phyloP scores from a whole-genome alignment of 1,140 invertebrate genomes.

The Bombus breviceps region DNA sequence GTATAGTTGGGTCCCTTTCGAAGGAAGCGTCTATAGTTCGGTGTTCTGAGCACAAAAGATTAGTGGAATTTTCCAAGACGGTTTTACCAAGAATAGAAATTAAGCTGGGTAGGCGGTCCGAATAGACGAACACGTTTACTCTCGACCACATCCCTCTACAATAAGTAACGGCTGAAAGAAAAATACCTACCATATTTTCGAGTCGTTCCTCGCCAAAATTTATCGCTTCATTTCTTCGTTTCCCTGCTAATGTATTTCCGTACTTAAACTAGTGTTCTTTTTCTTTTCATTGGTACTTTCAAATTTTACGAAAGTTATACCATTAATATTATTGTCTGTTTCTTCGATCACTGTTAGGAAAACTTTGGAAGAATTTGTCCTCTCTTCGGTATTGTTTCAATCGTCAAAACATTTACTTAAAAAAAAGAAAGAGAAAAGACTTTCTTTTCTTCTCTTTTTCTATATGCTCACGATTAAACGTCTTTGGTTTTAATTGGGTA shows the following conservation, averaged over 20 bases:
- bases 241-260: no score
- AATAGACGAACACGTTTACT: neutral
- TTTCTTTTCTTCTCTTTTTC: neutral
- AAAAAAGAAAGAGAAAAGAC: no score
- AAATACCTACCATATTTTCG: neutral
- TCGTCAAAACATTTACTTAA: no score
- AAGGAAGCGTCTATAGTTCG: neutral
- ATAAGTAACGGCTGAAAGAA: neutral
- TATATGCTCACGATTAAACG: neutral
- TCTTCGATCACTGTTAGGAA: neutral
- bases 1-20: neutral
- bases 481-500: slow-evolving; percentile 8
- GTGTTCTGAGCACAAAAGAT: slow-evolving; percentile 26
- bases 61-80: slow-evolving; percentile 53
- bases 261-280: fast-evolving
- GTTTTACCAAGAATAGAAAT: slow-evolving; percentile 29
- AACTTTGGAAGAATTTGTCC: neutral
- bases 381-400: no score
- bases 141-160: neutral
- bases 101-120: neutral
- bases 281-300: neutral
- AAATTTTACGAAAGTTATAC: neutral
- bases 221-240: neutral
- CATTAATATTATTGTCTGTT: neutral
- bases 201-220: neutral